Base-by-base conservation (phyloP, 2,888 invertebrate species). In the Parnassius smintheus region DNA sequence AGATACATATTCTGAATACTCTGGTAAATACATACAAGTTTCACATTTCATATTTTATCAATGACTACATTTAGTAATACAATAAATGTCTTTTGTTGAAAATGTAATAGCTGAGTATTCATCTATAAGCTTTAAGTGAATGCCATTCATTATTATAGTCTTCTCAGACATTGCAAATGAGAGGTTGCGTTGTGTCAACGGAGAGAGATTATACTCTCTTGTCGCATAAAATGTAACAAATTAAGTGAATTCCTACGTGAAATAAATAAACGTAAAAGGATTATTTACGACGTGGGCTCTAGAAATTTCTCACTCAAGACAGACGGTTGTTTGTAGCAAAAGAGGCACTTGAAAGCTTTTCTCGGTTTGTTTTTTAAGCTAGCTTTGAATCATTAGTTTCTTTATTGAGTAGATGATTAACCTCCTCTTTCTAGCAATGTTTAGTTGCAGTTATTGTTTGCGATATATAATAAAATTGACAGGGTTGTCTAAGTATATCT, bases 111-210 rank as follows among this genome's bases (percentile, higher is more conserved):
- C 35, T 35, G 7, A 35, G 35, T 35, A 35, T 35, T 35, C 7
- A 7, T 35, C 1, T 35, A 35, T 35, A 35, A 35, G 35, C 35
- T 35, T 25, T 35, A 35, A 35, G 35, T 35, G 35, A 35, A 35
- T 35, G 35, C 35, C 35, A 4, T 35, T 35, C 7, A 35, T 35
- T 35, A 35, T 35, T 35, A 35, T 35, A 35, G 35, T 35, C 7
- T 11, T 13, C 45, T n/a, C 45, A 9, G 52, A 44, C 55, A 25
- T 25, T 50, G 44, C 13, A 44, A 61, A 61, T 49, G 55, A 55
- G 49, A 55, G 49, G 60, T 51, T 56, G 25, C 44, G 74, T 75
- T 78, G 70, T 71, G 69, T 72, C 69, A 69, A 63, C 64, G 64
- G 65, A 62, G 68, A 70, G 70, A 76, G 69, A 67, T 69, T 60